Percentiles rank a stretch among this genome's conserved stretches.
Conservation (phyloP, 2,888 invertebrate species). For the Zaprionus lineosus region DNA sequence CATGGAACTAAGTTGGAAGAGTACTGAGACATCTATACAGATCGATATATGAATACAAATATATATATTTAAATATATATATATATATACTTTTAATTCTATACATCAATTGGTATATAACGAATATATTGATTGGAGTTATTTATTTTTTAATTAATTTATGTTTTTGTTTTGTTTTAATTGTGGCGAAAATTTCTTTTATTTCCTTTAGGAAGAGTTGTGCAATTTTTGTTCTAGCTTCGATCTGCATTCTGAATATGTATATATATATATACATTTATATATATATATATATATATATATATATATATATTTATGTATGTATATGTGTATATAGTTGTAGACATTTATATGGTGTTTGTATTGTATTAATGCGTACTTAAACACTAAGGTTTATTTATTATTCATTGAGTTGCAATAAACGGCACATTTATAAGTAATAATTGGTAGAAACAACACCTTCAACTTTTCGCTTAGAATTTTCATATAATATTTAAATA, state of each 20-base stretch:
- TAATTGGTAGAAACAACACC: slow-evolving; percentile 59
- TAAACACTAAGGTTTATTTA: slow-evolving; percentile 25
- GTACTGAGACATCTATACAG: slow-evolving; percentile 49
- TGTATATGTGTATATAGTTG: slow-evolving; percentile 56
- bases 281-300: slow-evolving; percentile 41
- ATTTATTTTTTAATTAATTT: slow-evolving; percentile 28
- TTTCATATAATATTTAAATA: no score
- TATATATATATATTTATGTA: slow-evolving; percentile 31
- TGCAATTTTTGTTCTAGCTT: slow-evolving; percentile 70
- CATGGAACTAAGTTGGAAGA: slow-evolving; percentile 62
- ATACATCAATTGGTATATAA: slow-evolving; percentile 29
- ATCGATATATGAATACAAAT: slow-evolving; percentile 43
- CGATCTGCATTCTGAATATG: slow-evolving; percentile 27
- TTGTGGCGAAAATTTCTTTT: slow-evolving; percentile 72
- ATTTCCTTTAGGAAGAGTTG: slow-evolving; percentile 77
- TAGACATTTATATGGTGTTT: slow-evolving; percentile 73
- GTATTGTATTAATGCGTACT: slow-evolving; percentile 33
- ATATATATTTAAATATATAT: slow-evolving; percentile 25
- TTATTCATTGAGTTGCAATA: slow-evolving; percentile 51
- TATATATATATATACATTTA: slow-evolving; percentile 43
- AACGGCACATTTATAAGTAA: slow-evolving; percentile 75
- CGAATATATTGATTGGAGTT: slow-evolving; percentile 72
- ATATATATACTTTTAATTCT: slow-evolving; percentile 1
- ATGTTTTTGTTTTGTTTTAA: slow-evolving; percentile 32
- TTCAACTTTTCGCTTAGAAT: no score